Evolutionary conservation across 2,113 vertebrate species (phyloP).

Genomic region (Tyto alba): DNA sequence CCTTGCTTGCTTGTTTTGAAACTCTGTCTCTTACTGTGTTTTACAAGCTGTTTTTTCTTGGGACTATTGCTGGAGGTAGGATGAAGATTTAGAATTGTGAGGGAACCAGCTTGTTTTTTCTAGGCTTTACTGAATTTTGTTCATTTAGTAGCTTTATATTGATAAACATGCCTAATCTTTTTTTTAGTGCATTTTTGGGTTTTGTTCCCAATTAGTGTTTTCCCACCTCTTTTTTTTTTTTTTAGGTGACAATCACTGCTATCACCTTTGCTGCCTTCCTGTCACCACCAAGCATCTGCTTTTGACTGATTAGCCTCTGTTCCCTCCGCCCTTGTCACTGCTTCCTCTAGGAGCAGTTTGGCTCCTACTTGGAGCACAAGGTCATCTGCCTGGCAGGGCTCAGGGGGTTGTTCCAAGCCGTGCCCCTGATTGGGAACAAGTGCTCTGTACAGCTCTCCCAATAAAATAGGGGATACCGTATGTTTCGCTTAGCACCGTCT

Average conservation of each 20-base stretch:
- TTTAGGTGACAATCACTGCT: background rate
- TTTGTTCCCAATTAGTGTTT: background rate
- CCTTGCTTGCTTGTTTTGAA: background rate
- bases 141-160: background rate
- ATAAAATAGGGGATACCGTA: accelerated
- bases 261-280: background rate
- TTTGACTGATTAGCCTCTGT: background rate
- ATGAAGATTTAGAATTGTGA: background rate
- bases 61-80: background rate
- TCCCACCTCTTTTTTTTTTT: background rate
- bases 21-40: background rate
- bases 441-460: background rate
- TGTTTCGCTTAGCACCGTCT: background rate
- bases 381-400: background rate
- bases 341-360: background rate
- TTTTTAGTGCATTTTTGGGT: background rate
- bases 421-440: background rate
- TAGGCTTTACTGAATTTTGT: background rate
- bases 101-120: background rate
- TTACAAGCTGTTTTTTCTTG: background rate
- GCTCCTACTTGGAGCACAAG: background rate
- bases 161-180: background rate
- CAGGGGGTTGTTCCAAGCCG: background rate
- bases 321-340: accelerated
- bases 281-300: background rate